Evolutionary conservation across 2,888 invertebrate genomes (phyloP).

Genomic region (Ctenicera cuprea): DNA sequence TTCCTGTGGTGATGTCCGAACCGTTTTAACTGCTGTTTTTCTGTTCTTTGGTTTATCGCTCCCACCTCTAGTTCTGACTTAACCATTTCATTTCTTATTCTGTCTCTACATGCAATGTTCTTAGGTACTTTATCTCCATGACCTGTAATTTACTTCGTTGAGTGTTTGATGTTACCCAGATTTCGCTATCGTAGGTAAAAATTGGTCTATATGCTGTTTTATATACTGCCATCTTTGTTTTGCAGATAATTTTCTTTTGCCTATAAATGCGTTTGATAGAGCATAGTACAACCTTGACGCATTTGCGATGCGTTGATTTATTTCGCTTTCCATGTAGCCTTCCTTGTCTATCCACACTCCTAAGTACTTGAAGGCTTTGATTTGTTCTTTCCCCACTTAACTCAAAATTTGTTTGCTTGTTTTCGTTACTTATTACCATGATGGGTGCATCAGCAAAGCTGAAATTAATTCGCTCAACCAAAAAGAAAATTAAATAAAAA

Average conservation of each 20-base stretch:
- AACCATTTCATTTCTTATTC: conserved; percentile 1
- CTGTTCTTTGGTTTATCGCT: background rate
- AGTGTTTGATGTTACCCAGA: background rate
- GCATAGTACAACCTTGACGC: conserved; percentile 18
- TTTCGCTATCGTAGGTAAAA: background rate
- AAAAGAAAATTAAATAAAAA: background rate
- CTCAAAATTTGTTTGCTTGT: too few relatives aligned
- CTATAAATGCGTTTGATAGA: background rate
- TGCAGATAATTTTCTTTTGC: conserved; percentile 1
- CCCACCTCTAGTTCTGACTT: background rate
- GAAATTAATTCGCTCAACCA: background rate
- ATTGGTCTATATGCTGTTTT: conserved; percentile 22
- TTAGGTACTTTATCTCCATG: conserved; percentile 14
- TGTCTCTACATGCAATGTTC: background rate
- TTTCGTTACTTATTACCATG: too few relatives aligned
- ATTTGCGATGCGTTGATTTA: too few relatives aligned
- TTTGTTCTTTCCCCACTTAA: too few relatives aligned
- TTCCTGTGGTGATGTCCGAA: background rate
- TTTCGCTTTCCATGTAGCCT: too few relatives aligned
- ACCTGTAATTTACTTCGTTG: conserved; percentile 24
- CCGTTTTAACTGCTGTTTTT: conserved; percentile 2
- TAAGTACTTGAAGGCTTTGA: too few relatives aligned
- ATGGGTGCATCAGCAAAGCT: background rate
- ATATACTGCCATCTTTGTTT: conserved; percentile 30
- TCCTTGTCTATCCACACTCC: too few relatives aligned